Conservation (phyloP, 2,113 vertebrate genomes). For the Mobula hypostoma region DNA sequence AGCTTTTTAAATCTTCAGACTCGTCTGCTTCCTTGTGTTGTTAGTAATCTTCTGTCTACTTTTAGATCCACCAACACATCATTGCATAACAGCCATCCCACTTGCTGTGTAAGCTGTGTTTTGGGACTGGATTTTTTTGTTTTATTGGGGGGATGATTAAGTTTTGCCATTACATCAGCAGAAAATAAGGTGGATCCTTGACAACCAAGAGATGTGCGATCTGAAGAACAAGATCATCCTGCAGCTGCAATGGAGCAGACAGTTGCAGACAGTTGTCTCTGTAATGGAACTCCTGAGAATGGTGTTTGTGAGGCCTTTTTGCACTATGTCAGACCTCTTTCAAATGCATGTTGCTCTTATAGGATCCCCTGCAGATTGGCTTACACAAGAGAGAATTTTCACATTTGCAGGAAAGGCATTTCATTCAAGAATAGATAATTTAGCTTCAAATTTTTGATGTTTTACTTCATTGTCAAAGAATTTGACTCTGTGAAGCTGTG, state of each 20-base stretch:
- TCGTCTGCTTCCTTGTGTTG: not conserved
- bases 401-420: not conserved
- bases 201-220: not conserved
- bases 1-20: conserved; percentile 4
- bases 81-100: not conserved
- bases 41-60: not conserved
- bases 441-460: not conserved
- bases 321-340: not conserved
- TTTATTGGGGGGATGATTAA: not conserved
- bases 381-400: not conserved
- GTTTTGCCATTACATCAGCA: not conserved
- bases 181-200: not conserved
- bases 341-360: not conserved
- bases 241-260: not conserved
- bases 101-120: not conserved
- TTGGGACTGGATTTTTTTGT: not conserved
- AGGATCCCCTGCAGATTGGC: not conserved
- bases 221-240: conserved; percentile 15
- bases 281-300: not conserved
- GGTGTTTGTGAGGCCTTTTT: not conserved
- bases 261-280: not conserved
- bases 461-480: not conserved
- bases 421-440: not conserved
- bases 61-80: not conserved
- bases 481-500: not conserved